Base-by-base conservation (phyloP, 2,888 invertebrate species). In the Andrena bicolor region DNA sequence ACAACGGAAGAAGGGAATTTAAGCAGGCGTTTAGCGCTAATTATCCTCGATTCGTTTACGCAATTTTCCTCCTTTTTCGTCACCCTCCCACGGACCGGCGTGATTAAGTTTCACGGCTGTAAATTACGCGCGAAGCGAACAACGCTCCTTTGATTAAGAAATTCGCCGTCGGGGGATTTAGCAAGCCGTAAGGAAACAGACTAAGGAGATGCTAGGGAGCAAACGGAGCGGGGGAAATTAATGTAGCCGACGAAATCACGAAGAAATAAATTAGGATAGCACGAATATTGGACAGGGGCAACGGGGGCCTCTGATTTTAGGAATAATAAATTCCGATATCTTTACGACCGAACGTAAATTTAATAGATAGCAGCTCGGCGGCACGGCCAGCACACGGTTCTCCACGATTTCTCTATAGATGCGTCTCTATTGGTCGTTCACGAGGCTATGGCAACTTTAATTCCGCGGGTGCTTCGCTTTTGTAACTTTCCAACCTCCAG, bases 321-420 rank as follows among this genome's bases (percentile, higher is more conserved):
- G 82, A 86, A 86, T 84, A 84, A 81, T 84, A 86, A 86, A 86
- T 86, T 86, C 48, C 75, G 79, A 77, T 86, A 86, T 86, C 86
- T 86, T 86, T 86, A 86, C 80, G 84, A 74, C 51, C 51, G 75
- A 28, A 68, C 80, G 76, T 86, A 86, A 84, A 86, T 86, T 82
- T 74, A 66, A 74, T 76, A 71, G 83, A 79, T 83, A 83, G 63
- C 30, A 71, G 66, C 23, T 8, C n/a, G 51, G 2, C 7, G n/a
- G 48, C 53, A 8, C 35, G 30, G 23, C 32, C 41, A 6, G 2
- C 35, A n/a, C 32, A 10, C 23, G 30, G 10, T 28, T 51, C 23
- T 23, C 35, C 13, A 20, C 23, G 23, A 71, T 63, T 13, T 8
- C 65, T 61, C 53, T 32, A 48, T 26, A 41, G 64, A 71, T 20